phyloP scores from a whole-genome alignment of 1,140 invertebrate species.

The Drosophila nebulosa region DNA sequence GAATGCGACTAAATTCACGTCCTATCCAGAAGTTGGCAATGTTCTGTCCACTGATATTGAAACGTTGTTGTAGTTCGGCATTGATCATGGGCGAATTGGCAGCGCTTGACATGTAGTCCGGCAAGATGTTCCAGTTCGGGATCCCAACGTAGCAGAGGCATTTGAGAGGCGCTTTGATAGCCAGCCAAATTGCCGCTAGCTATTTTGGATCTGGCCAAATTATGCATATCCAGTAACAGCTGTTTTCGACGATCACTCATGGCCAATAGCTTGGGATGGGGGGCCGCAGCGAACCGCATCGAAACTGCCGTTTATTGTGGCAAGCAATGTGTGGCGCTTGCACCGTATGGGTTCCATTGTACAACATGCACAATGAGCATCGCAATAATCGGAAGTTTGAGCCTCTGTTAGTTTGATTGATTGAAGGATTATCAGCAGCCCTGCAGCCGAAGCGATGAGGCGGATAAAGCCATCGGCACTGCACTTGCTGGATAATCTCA shows the following conservation, averaged over 20 bases:
- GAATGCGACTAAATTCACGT: conserved; percentile 71
- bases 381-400: conserved; percentile 25
- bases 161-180: conserved; percentile 53
- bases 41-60: conserved; percentile 67
- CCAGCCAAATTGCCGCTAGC: conserved; percentile 55
- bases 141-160: conserved; percentile 74
- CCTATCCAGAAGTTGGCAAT: conserved; percentile 75
- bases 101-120: conserved; percentile 60
- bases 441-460: conserved; percentile 21
- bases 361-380: conserved; percentile 52
- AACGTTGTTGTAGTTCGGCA: conserved; percentile 68
- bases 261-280: conserved; percentile 54
- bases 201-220: conserved; percentile 61
- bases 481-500: conserved; percentile 55
- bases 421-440: conserved; percentile 27
- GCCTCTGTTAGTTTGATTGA: background rate
- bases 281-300: conserved; percentile 37
- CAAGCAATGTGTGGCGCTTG: conserved; percentile 58
- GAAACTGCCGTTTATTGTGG: conserved; percentile 61
- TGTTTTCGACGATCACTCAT: conserved; percentile 68
- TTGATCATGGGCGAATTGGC: conserved; percentile 66
- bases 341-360: conserved; percentile 64
- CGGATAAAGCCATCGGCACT: conserved; percentile 4
- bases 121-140: conserved; percentile 68
- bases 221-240: conserved; percentile 70